Percentiles rank a stretch among this genome's conserved stretches.
Conservation (phyloP, 1,140 invertebrate species). For the Cheumatopsyche charites region DNA sequence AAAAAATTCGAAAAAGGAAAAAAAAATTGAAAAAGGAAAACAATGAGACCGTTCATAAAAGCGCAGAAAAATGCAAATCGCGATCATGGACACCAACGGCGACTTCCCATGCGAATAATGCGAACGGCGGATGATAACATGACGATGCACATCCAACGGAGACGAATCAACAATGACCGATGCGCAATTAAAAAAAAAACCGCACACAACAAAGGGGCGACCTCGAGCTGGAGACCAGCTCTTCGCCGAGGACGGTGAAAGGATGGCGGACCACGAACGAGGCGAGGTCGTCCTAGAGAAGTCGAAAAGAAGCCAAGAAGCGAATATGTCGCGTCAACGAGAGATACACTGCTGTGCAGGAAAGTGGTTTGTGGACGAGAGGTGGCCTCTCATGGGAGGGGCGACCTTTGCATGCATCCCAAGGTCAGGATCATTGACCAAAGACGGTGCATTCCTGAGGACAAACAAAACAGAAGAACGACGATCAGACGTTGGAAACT, state of each 20-base stretch:
- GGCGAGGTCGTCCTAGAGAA: not conserved
- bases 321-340: not conserved
- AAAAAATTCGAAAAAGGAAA: no score
- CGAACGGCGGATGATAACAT: slow-evolving; percentile 7
- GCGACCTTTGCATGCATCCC: slow-evolving; percentile 44
- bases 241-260: slow-evolving; percentile 18
- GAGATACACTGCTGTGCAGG: no score
- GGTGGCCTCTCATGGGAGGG: slow-evolving; percentile 23
- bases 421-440: slow-evolving; percentile 49
- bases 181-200: slow-evolving; percentile 19
- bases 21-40: not conserved
- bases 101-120: slow-evolving; percentile 22
- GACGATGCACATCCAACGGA: slow-evolving; percentile 12
- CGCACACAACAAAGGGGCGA: slow-evolving; percentile 17
- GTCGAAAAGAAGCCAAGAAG: not conserved
- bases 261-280: not conserved
- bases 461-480: slow-evolving; percentile 15
- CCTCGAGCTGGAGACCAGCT: slow-evolving; percentile 1
- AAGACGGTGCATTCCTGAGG: slow-evolving; percentile 36
- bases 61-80: slow-evolving; percentile 20
- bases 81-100: not conserved
- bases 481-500: not conserved
- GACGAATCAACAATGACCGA: slow-evolving; percentile 15
- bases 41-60: slow-evolving; percentile 8
- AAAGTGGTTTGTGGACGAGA: slow-evolving; percentile 22